Conservation (phyloP, 2,888 invertebrate genomes). For the Conchocele bisecta region DNA sequence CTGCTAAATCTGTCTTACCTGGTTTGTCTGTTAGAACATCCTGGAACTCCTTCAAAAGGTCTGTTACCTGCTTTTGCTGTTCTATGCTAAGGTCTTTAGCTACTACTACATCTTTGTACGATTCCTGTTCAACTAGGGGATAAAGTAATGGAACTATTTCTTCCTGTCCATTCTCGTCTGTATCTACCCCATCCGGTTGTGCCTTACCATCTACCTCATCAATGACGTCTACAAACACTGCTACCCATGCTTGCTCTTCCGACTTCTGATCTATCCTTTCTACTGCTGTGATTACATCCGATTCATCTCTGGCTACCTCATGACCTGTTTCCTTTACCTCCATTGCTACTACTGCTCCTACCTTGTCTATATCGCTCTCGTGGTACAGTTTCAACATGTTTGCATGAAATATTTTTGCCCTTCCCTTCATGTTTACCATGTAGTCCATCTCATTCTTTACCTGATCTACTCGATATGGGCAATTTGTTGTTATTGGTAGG, state of each 20-base stretch:
- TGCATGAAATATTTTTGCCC: conserved; percentile 1
- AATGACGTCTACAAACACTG: no score
- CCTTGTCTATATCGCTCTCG: no score
- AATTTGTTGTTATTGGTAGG: conserved; percentile 56
- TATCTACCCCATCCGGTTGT: not conserved
- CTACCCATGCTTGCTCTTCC: no score
- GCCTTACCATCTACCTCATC: not conserved
- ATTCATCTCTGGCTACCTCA: no score
- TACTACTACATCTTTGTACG: conserved; percentile 9
- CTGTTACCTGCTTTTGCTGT: not conserved
- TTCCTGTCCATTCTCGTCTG: not conserved
- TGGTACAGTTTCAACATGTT: conserved; percentile 13
- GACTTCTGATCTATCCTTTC: no score
- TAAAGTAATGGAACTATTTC: not conserved
- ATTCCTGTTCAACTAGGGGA: not conserved
- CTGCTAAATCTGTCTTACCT: conserved; percentile 13
- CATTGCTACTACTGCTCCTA: no score
- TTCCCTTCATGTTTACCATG: not conserved
- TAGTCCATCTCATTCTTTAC: not conserved
- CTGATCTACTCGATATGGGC: conserved; percentile 24
- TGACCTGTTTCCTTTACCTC: no score
- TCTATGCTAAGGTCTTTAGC: not conserved
- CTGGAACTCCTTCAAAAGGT: conserved; percentile 12
- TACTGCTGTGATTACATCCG: no score
- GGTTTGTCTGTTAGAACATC: conserved; percentile 37